Evolutionary conservation across 23 tunicate genomes (phyloP), one percentile per base, ranked within the genome.

Genomic region (Clavelina lepadiformis): DNA sequence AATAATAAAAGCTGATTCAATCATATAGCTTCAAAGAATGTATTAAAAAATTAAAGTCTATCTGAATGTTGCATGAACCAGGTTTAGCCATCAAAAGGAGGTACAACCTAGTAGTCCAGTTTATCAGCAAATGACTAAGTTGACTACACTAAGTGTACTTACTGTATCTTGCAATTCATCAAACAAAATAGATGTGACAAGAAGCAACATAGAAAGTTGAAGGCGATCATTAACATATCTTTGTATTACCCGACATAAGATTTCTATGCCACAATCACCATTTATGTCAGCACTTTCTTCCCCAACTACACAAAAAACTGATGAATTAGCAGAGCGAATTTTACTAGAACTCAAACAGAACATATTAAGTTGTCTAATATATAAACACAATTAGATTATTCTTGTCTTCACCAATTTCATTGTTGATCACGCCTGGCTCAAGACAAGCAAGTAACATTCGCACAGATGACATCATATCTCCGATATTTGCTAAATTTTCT

Each of bases 201-300:
- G 57, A 23, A 86, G 74, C 0, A 86, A 56, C 5, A 78, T 28
- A 2, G 85, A 72, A 11, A 86, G 78, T 35, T 78, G 85, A 26
- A 78, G 70, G 25, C 95, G 77, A 71, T 86, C 82, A 22, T 56
- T 35, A 4, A 86, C 61, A 64, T 72, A 82, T 44, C 80, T 54
- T 27, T 79, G 36, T 38, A 78, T 65, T 28, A 56, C 76, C 2
- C 83, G 58, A 2, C 68, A 47, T 36, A 86, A 36, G 3, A 86
- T 4, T 35, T 86, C 95, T 2, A 78, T 50, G 1, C 95, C 84
- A 7, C 1, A n/a, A 52, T 60, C 57, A 41, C 78, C 38, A 58
- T 45, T 41, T 52, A 76, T 11, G 29, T 25, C 19, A 13, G 13
- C 3, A 38, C 38, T 33, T 33, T 28, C 57, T 3, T 18, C 24